phyloP scores from a whole-genome alignment of 1,140 invertebrate species.

The Bombus breviceps region DNA sequence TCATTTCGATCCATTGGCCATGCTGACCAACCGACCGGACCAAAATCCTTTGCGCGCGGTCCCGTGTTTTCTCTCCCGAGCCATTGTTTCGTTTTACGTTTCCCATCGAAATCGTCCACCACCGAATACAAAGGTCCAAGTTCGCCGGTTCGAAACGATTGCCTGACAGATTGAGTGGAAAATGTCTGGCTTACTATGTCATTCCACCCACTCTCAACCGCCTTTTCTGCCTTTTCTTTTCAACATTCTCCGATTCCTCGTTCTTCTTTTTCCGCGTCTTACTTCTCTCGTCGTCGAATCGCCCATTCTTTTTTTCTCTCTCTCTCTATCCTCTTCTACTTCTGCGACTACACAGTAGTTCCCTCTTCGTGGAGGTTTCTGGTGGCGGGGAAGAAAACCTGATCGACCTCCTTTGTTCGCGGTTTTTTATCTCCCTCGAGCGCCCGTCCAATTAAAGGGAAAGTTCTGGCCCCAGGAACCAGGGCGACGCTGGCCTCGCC shows the following conservation, averaged over 20 bases:
- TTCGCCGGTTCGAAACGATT: conserved; percentile 59
- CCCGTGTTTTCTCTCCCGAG: background rate
- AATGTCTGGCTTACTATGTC: conserved; percentile 69
- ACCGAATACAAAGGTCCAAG: conserved; percentile 63
- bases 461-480: conserved; percentile 42
- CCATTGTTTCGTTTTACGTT: conserved; percentile 6
- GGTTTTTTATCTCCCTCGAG: conserved; percentile 54
- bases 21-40: background rate
- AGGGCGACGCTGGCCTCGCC: conserved; percentile 20
- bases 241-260: background rate
- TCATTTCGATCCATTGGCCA: conserved; percentile 27
- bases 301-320: background rate
- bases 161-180: conserved; percentile 68
- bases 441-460: conserved; percentile 60
- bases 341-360: background rate
- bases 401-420: conserved; percentile 60
- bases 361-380: background rate
- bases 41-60: background rate
- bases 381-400: conserved; percentile 40
- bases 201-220: conserved; percentile 18
- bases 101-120: conserved; percentile 3
- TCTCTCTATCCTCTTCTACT: background rate
- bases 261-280: background rate
- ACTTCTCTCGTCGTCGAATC: background rate
- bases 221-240: conserved; percentile 4